phyloP scores from a whole-genome alignment of 2,888 invertebrate species.

The Hyposoter didymator region DNA sequence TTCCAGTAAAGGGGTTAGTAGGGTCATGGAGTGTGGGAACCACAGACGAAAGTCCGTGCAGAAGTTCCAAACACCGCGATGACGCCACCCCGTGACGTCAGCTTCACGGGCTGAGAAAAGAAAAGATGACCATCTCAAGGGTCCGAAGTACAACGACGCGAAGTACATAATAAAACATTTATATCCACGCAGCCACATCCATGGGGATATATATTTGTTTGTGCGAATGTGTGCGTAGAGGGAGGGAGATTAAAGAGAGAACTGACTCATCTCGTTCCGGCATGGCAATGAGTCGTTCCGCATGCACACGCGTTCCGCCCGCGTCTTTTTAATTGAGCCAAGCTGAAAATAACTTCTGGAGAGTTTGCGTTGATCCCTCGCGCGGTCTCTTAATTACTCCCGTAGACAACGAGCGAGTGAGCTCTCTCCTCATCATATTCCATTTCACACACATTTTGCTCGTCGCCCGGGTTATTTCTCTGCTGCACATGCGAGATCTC shows the following conservation, averaged over 20 bases:
- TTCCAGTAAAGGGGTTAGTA: constrained; percentile 73
- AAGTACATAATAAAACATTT: constrained; percentile 27
- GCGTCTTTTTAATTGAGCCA: constrained; percentile 79
- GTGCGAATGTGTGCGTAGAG: constrained; percentile 4
- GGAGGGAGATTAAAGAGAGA: constrained; percentile 70
- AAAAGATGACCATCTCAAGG: constrained; percentile 57
- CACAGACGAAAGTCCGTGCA: constrained; percentile 62
- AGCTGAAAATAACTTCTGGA: constrained; percentile 81
- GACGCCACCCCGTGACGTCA: constrained; percentile 81
- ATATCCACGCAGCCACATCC: background rate
- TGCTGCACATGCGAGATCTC: background rate
- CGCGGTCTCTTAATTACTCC: constrained; percentile 80
- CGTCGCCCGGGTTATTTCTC: background rate
- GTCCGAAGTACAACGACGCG: constrained; percentile 48
- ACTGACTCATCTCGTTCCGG: constrained; percentile 81
- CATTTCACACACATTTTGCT: constrained; percentile 22
- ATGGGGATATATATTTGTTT: background rate
- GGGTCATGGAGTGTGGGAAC: constrained; percentile 82
- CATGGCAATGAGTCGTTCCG: constrained; percentile 79
- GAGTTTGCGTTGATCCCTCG: constrained; percentile 67
- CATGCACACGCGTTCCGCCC: constrained; percentile 70
- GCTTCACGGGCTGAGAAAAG: constrained; percentile 53
- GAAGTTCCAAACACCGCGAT: constrained; percentile 72
- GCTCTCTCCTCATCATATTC: constrained; percentile 16
- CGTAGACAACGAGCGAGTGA: constrained; percentile 73